Base-by-base conservation (phyloP, 1,140 invertebrate species). In the Hypsibius dujardini region DNA sequence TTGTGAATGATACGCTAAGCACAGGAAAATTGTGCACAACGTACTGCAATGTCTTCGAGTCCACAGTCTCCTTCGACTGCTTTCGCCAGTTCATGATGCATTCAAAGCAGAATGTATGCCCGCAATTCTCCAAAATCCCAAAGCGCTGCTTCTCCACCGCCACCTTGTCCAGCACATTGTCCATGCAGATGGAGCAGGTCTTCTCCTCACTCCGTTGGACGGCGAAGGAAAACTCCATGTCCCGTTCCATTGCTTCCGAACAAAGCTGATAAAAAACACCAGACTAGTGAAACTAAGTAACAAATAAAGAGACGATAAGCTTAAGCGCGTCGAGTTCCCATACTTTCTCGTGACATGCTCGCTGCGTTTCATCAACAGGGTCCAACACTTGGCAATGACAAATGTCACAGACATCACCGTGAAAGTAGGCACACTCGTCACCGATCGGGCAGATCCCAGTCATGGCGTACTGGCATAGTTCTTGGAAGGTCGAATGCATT, bases 21-120 rank as follows among this genome's bases (percentile, higher is more conserved):
- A n/a, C n/a, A n/a, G n/a, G n/a, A n/a, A n/a, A n/a, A n/a, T n/a
- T n/a, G n/a, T n/a, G n/a, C n/a, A n/a, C n/a, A n/a, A n/a, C n/a
- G n/a, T n/a, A n/a, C n/a, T n/a, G n/a, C n/a, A 56, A 7, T 7
- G 50, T n/a, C 50, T n/a, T n/a, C 50, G 7, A 7, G 50, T 56
- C 50, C 7, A 56, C n/a, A 56, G 50, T 56, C n/a, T 56, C 50
- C 50, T 56, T 56, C 50, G 50, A 56, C 50, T 56, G 50, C n/a
- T n/a, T 56, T n/a, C 50, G 50, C 50, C 50, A 56, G n/a, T 56
- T 56, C 50, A 56, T 56, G 50, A 56, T 56, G n/a, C 50, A 56
- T 56, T 56, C 50, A 56, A 56, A 56, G n/a, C 50, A 56, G 50
- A 56, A 56, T n/a, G 50, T 56, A 56, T 56, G 50, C 50, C 50